Percentiles rank a stretch among this genome's conserved stretches.
phyloP scores from a whole-genome alignment of 1,140 invertebrate genomes.

The Ceratosolen fusciceps region DNA sequence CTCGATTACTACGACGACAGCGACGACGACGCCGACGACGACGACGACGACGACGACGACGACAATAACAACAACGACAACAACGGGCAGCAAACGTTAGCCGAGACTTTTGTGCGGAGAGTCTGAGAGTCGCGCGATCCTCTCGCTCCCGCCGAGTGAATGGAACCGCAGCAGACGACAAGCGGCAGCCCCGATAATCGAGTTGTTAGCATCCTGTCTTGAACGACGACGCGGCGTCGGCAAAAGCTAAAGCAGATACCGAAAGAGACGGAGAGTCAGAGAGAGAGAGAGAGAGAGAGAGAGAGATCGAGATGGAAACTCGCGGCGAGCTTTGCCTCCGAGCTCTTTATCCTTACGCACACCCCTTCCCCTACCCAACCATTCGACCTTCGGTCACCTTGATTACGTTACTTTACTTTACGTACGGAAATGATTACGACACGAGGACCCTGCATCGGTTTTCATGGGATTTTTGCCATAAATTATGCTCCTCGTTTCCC shows the following conservation, averaged over 20 bases:
- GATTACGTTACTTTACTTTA: too few species aligned
- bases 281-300: too few species aligned
- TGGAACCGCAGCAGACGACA: slow-evolving; percentile 54
- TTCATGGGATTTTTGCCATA: too few species aligned
- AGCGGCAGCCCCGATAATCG: slow-evolving; percentile 60
- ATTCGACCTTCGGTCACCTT: too few species aligned
- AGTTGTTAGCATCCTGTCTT: slow-evolving; percentile 57
- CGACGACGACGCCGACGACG: background rate
- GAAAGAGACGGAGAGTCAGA: background rate
- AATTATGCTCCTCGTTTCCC: too few species aligned
- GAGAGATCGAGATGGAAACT: background rate
- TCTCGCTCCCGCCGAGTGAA: slow-evolving; percentile 53
- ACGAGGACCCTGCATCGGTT: too few species aligned
- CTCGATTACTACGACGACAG: background rate
- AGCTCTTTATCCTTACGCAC: slow-evolving; percentile 3
- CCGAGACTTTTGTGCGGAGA: slow-evolving; percentile 59
- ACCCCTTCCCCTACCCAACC: too few species aligned
- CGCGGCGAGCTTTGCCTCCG: background rate
- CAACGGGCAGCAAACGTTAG: slow-evolving; percentile 46
- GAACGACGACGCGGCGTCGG: slow-evolving; percentile 24
- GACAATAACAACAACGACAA: background rate
- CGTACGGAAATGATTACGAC: too few species aligned
- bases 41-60: background rate
- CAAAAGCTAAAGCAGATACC: background rate
- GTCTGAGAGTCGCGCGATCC: slow-evolving; percentile 49